Evolutionary conservation across 2,888 invertebrate genomes (phyloP), one percentile per base, ranked within the genome.

Genomic region (Hyposoter didymator): DNA sequence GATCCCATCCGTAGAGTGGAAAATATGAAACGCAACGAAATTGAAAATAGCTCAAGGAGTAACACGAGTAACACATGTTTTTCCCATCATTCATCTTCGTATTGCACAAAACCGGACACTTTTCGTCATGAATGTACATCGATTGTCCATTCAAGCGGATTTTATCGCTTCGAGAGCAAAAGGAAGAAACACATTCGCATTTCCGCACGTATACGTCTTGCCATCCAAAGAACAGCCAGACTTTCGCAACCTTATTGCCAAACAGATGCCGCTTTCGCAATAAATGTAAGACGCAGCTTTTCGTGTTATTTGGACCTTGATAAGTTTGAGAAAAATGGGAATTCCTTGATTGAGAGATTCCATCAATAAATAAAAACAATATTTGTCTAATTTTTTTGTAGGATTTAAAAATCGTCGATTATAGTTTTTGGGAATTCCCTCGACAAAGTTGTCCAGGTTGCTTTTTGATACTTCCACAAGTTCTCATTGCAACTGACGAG

Each of bases 101-200:
- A 19, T 55, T 49, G 17, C 28, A 35, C 39, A 73, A 55, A 73
- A 28, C 73, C 55, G 55, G 35, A 35, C 55, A 73, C 55, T 49
- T 70, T 19, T 43, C 73, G 73, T 52, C 39, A n/a, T 35, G 52
- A 55, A 35, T 69, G 35, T 55, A 72, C 72, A 55, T 72, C 72
- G 55, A 73, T 73, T 59, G 55, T 55, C 55, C 55, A 73, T 73
- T 55, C 55, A 55, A 73, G 73, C 55, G 73, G 39, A 22, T 55
- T 39, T 73, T 73, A 73, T 22, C 14, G 39, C 32, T 17, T 66
- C 47, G 35, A 66, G 64, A 76, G 64, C 32, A 76, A 76, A 66
- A 76, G 45, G n/a, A 66, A 47, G 12, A 45, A 70, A 70, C 6
- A 49, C 32, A 59, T 59, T 59, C 28, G 22, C 55, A 28, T 59